Evolutionary conservation across 2,888 invertebrate species (phyloP).

Genomic region (Spodoptera picta): DNA sequence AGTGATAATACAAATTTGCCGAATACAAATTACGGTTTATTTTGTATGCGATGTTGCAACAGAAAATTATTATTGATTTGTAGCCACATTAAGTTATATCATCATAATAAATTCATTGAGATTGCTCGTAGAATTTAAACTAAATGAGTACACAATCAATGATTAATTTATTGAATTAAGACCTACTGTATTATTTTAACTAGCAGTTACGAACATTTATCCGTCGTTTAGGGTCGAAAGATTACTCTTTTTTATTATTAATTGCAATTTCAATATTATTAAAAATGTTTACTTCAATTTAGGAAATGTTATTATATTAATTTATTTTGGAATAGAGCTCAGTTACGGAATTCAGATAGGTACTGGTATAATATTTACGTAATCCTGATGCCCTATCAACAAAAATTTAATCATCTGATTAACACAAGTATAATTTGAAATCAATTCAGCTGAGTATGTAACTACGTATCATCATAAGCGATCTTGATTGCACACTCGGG

Average conservation of each 20-base stretch:
- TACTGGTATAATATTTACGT: too few species aligned
- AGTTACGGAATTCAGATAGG: too few species aligned
- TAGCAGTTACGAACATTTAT: too few species aligned
- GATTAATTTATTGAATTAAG: slow-evolving; percentile 39
- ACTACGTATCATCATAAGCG: slow-evolving; percentile 41
- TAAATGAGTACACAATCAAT: slow-evolving; percentile 26
- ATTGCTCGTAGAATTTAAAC: slow-evolving; percentile 26
- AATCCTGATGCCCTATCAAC: not conserved
- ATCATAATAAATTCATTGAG: slow-evolving; percentile 45
- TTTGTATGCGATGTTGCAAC: slow-evolving; percentile 53
- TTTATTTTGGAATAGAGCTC: too few species aligned
- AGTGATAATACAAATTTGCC: slow-evolving; percentile 61
- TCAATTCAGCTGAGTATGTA: slow-evolving; percentile 20
- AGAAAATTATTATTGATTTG: slow-evolving; percentile 59
- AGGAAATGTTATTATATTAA: too few species aligned
- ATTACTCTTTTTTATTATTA: too few species aligned
- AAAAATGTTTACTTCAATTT: too few species aligned
- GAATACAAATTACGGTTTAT: slow-evolving; percentile 63
- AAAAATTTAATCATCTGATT: slow-evolving; percentile 3
- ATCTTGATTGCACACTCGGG: slow-evolving; percentile 48
- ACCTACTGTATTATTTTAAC: slow-evolving; percentile 15
- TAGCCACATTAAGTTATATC: slow-evolving; percentile 49
- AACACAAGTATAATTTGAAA: slow-evolving; percentile 14
- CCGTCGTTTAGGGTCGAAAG: too few species aligned
- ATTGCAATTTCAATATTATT: too few species aligned